Evolutionary conservation across 2,797 vertebrate genomes (phyloP), one percentile per base, ranked within the genome.

Genomic region (Pipistrellus pipistrellus): DNA sequence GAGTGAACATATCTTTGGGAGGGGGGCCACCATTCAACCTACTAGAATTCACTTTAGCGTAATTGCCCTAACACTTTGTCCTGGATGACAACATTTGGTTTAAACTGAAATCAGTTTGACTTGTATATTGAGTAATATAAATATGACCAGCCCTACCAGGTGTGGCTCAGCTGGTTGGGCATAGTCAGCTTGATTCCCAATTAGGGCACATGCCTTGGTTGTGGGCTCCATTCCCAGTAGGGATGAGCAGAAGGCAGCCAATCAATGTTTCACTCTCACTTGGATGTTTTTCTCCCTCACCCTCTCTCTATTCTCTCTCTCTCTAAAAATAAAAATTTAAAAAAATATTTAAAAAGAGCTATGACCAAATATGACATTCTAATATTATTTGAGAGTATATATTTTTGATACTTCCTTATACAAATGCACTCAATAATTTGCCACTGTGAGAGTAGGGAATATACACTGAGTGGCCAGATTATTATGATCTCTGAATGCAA

Each of bases 351-450:
- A 9, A 32, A 18, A 77, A 75, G 57, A 80, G 21, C 20, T 30
- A 32, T 32, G 5, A 76, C 38, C 10, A 59, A 82, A 90, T 85
- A 5, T 92, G 32, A 53, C 46, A 72, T 69, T 78, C 62, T 72
- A 38, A 59, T 41, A 41, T 48, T 71, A 21, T 53, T 68, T 64
- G 27, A 85, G 62, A 55, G 69, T 55, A 17, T 25, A 10, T 83
- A 46, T 75, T 62, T 71, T 83, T 93, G 78, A 71, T 21, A 41
- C 5, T 46, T 71, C 15, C 21, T 46, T 32, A 72, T 91, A 17
- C 41, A 92, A 69, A 69, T 30, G 1, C n/a, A 71, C 27, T 35
- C 23, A 86, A 72, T 84, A 84, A 72, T 59, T 96, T 95, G 68
- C 30, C 87, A 55, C 7, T 2, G 51, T 75, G 66, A n/a, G 8